Conservation (phyloP, 2,888 invertebrate genomes). For the Stenotaenia linearis region DNA sequence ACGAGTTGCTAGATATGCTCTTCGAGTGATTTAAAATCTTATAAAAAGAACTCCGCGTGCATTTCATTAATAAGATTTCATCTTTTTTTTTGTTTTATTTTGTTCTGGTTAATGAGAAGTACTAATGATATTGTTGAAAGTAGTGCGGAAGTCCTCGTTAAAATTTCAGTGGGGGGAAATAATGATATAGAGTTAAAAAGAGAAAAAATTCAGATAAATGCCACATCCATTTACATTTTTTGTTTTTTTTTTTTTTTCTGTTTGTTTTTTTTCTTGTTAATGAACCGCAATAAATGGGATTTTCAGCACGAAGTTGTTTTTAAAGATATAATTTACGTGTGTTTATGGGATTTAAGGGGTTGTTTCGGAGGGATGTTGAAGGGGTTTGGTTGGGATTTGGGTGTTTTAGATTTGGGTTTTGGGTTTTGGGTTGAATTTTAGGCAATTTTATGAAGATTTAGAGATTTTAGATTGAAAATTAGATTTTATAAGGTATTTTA, state of each 20-base stretch:
- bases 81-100: not conserved
- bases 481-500: no score
- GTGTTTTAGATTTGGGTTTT: no score
- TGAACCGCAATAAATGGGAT: not conserved
- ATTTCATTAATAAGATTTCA: not conserved
- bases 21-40: not conserved
- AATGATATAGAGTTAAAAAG: not conserved
- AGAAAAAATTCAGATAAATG: not conserved
- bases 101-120: not conserved
- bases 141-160: not conserved
- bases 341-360: no score
- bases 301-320: not conserved
- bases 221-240: slow-evolving; percentile 11
- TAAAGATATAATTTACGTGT: not conserved
- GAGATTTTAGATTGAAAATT: no score
- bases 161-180: not conserved
- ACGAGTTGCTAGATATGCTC: no score
- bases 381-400: no score
- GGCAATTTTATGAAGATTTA: no score
- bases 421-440: no score
- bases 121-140: slow-evolving; percentile 18
- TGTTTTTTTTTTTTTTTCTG: not conserved
- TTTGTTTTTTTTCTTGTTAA: not conserved
- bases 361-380: no score
- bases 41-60: not conserved